Percentiles rank a stretch among this genome's conserved stretches.
Conservation (phyloP, 2,797 vertebrate species). For the Gymnothorax javanicus region DNA sequence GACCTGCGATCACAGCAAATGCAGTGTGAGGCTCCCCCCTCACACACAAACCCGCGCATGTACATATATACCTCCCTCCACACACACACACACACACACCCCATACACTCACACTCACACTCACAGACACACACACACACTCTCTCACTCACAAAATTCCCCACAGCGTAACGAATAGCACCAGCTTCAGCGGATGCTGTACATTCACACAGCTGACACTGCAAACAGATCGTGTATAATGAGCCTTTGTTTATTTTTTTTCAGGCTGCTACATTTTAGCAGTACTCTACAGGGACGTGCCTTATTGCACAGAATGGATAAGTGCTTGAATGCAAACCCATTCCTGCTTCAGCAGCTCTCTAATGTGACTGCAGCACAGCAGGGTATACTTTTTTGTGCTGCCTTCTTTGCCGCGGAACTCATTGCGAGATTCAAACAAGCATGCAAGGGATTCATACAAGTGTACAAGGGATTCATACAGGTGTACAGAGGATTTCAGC, state of each 20-base stretch:
- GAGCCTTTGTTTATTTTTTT: not conserved
- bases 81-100: not conserved
- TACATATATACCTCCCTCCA: not conserved
- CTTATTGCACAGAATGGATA: not conserved
- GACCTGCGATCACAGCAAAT: not conserved
- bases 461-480: too few species aligned
- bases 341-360: not conserved
- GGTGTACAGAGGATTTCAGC: too few species aligned
- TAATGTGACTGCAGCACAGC: not conserved
- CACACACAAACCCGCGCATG: not conserved
- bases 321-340: not conserved
- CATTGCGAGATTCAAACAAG: not conserved
- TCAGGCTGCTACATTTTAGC: not conserved
- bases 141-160: not conserved
- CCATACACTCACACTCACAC: not conserved
- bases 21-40: not conserved
- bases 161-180: not conserved
- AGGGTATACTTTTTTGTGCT: not conserved
- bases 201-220: not conserved
- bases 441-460: not conserved
- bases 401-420: too few species aligned
- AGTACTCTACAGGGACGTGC: not conserved
- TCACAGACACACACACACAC: not conserved
- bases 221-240: not conserved
- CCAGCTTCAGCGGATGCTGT: not conserved